A percentile compares a stretch with the other conserved stretches of the same genome.
Evolutionary conservation across 2,113 vertebrate species (phyloP).

Genomic region (Eulacestoma nigropectus): DNA sequence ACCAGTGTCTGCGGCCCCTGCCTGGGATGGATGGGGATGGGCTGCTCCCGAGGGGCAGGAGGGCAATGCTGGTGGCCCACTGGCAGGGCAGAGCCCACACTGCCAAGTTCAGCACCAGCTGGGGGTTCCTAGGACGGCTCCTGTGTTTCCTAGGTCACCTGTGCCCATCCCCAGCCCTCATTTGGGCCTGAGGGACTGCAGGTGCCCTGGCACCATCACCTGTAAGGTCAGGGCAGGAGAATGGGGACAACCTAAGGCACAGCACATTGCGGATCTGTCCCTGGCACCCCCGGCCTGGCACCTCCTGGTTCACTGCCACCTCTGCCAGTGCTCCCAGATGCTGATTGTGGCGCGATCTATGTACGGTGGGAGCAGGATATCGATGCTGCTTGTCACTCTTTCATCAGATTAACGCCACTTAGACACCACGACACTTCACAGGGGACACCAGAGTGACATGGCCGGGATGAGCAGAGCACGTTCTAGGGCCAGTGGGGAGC

Average conservation of each 20-base stretch:
- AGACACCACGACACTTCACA: background rate
- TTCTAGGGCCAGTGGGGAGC: background rate
- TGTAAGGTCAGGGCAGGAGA: background rate
- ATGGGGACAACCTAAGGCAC: background rate
- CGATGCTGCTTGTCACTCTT: background rate
- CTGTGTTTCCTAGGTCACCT: background rate
- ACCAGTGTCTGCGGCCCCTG: rapidly evolving
- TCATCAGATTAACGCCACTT: background rate
- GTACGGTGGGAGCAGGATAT: rapidly evolving
- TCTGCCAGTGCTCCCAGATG: background rate
- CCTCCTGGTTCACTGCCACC: background rate
- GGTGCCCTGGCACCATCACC: background rate
- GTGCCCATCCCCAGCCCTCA: background rate
- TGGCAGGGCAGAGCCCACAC: rapidly evolving
- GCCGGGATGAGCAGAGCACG: rapidly evolving
- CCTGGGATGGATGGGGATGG: background rate
- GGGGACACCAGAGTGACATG: rapidly evolving
- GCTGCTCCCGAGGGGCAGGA: rapidly evolving
- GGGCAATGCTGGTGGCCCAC: background rate
- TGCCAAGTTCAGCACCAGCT: background rate
- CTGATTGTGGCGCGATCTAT: background rate
- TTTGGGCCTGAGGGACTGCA: background rate
- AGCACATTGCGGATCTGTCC: background rate
- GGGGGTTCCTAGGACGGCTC: background rate
- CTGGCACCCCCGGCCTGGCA: no score